These are phyloP conservation scores for Arvicanthis niloticus DNA, from an alignment of 2,113 vertebrate genomes.

Conservation along the genomic window DNA sequence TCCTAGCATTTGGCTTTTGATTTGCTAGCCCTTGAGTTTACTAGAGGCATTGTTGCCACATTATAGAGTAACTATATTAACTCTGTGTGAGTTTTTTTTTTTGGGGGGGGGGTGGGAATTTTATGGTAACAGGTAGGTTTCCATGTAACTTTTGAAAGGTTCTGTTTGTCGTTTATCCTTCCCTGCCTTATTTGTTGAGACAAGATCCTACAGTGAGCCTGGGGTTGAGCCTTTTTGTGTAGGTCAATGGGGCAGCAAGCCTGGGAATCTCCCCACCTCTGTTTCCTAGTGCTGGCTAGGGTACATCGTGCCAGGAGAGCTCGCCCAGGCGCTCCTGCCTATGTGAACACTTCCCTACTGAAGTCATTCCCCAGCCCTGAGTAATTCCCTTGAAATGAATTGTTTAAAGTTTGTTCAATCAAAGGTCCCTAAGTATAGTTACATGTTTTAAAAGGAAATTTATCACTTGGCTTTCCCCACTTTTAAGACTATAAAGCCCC, in stretches of 20 bases:
- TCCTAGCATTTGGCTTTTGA: neutral
- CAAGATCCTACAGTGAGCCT: neutral
- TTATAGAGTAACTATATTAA: neutral
- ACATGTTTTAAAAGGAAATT: neutral
- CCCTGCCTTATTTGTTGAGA: neutral
- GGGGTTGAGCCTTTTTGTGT: neutral
- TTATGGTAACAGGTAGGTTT: neutral
- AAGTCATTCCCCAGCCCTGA: neutral
- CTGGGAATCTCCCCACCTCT: neutral
- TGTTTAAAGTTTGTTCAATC: neutral
- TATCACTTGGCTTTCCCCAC: neutral
- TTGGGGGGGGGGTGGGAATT: neutral
- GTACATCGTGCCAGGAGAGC: neutral
- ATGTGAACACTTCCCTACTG: neutral
- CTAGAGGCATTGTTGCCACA: neutral
- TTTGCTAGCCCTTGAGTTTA: neutral
- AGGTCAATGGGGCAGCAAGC: neutral
- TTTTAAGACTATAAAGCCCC: neutral
- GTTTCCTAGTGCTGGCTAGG: neutral
- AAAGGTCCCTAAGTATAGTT: neutral
- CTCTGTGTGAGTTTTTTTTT: neutral
- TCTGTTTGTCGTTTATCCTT: neutral
- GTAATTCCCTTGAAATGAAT: neutral
- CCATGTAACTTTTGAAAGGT: neutral
- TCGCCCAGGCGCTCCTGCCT: neutral